Conservation (phyloP, 2,888 invertebrate species). For the Hoplodrina blanda region DNA sequence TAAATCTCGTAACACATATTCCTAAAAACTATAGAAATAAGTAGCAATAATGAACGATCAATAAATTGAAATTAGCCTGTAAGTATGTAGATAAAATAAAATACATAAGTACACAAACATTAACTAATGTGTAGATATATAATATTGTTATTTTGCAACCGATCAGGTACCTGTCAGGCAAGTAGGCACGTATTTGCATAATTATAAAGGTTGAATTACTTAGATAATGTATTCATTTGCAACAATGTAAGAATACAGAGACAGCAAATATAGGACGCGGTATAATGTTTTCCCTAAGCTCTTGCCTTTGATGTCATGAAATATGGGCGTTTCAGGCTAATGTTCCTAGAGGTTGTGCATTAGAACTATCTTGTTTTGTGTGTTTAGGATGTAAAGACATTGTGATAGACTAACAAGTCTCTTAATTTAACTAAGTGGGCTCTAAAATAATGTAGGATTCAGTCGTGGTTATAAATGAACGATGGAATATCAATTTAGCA, state of each 20-base stretch:
- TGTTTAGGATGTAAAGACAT: slow-evolving; percentile 2
- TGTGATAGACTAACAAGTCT: background rate
- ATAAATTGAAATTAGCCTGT: slow-evolving; percentile 12
- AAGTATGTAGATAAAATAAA: slow-evolving; percentile 36
- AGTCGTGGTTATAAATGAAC: background rate
- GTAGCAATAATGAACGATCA: slow-evolving; percentile 4
- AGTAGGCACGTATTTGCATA: slow-evolving; percentile 64
- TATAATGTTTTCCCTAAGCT: slow-evolving; percentile 34
- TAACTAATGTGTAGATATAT: slow-evolving; percentile 30
- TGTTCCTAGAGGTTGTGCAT: slow-evolving; percentile 34
- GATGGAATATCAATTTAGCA: no score
- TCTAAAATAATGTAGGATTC: background rate
- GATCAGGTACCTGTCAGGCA: slow-evolving; percentile 52
- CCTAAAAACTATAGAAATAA: background rate
- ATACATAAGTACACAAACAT: slow-evolving; percentile 26
- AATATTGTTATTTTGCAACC: slow-evolving; percentile 58
- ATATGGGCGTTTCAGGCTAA: slow-evolving; percentile 39
- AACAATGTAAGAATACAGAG: slow-evolving; percentile 48
- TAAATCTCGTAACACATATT: background rate
- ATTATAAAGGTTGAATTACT: slow-evolving; percentile 62
- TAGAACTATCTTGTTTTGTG: slow-evolving; percentile 26
- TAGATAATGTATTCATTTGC: slow-evolving; percentile 64
- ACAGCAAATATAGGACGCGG: slow-evolving; percentile 46
- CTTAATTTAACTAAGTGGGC: slow-evolving; percentile 12
- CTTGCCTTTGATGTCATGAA: slow-evolving; percentile 56